A percentile compares a stretch with the other conserved stretches of the same genome.
Conservation (phyloP, 2,113 vertebrate genomes). For the Chunga burmeisteri region DNA sequence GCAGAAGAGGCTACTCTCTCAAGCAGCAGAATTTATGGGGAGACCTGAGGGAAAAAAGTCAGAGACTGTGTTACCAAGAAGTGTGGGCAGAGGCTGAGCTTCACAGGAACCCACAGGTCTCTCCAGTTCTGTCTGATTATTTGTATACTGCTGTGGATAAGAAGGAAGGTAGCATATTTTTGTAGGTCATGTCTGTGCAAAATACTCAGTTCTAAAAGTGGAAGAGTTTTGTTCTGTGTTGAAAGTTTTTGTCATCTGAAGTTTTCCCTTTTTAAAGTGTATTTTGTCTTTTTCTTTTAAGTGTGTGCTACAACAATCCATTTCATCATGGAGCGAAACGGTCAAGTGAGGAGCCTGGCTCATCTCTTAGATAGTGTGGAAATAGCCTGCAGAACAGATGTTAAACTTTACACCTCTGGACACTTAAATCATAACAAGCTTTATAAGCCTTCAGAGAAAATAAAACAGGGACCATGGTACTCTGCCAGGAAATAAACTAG, state of each 20-base stretch:
- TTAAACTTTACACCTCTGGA: slow-evolving; percentile 68
- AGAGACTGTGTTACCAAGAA: neutral
- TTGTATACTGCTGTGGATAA: neutral
- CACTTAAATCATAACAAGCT: slow-evolving; percentile 72
- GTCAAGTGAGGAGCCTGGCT: neutral
- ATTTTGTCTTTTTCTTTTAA: neutral
- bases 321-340: neutral
- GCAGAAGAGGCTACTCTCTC: neutral
- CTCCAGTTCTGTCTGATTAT: neutral
- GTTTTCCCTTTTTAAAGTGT: neutral
- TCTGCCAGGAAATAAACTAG: slow-evolving; percentile 22
- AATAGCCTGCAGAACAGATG: slow-evolving; percentile 64
- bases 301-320: neutral
- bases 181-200: neutral
- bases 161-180: neutral
- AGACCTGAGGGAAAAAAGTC: neutral
- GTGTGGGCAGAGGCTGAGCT: neutral
- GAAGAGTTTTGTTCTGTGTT: neutral
- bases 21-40: neutral
- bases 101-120: accelerated
- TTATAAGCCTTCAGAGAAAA: slow-evolving; percentile 25
- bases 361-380: slow-evolving; percentile 66
- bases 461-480: slow-evolving; percentile 31
- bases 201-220: neutral
- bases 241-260: neutral